These are phyloP conservation scores for Catharus minimus DNA, from an alignment of 2,113 vertebrate species.

Conservation along the genomic window DNA sequence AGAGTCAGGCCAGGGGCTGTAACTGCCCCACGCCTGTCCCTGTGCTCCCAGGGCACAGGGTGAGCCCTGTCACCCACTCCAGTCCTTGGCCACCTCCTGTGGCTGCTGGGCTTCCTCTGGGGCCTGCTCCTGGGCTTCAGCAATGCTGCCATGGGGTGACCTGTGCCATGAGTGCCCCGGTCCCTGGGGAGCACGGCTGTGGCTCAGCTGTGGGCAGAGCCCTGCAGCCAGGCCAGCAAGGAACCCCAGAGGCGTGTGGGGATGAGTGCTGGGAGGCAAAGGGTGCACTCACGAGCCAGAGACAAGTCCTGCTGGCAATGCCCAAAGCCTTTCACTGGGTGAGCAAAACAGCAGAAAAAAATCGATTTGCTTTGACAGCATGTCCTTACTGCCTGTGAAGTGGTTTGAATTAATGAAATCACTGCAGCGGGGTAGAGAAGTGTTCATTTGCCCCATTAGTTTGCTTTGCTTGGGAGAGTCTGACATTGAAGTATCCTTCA, in stretches of 20 bases:
- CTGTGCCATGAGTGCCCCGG: accelerated
- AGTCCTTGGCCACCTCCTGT: neutral
- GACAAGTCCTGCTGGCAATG: neutral
- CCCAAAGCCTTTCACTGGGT: neutral
- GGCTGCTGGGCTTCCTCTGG: neutral
- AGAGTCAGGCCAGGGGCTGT: neutral
- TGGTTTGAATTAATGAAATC: neutral
- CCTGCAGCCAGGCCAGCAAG: neutral
- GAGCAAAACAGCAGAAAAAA: neutral
- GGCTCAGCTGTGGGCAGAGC: neutral
- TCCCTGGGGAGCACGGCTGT: accelerated
- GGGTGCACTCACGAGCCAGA: accelerated
- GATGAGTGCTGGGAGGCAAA: neutral
- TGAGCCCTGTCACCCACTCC: neutral
- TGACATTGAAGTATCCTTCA: accelerated
- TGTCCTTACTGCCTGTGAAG: neutral
- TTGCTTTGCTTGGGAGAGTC: neutral
- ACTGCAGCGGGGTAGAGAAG: neutral
- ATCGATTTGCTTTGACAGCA: neutral
- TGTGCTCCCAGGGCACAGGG: neutral
- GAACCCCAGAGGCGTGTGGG: accelerated
- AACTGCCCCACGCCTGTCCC: neutral
- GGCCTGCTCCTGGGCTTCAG: neutral
- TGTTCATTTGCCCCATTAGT: neutral
- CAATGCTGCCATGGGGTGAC: neutral